Conservation (phyloP, 2,888 invertebrate species). For the Microdon myrmicae region DNA sequence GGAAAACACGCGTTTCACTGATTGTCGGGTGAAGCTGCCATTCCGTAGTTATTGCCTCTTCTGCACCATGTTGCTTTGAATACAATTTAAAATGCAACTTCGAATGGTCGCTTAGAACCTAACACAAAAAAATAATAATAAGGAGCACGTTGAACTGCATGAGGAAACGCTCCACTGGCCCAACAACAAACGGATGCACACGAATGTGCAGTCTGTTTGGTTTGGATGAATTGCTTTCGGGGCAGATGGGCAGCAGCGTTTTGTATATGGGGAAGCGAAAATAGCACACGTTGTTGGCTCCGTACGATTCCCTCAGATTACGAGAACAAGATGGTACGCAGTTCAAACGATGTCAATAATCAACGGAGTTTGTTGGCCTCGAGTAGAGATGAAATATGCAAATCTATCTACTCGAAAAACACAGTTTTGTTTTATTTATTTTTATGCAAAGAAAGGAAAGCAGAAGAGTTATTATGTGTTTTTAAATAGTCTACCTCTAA, state of each 20-base stretch:
- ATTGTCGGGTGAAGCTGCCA: slow-evolving; percentile 13
- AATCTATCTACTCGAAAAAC: too few species aligned
- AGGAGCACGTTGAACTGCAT: slow-evolving; percentile 2
- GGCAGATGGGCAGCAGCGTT: slow-evolving; percentile 18
- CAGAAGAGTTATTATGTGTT: too few species aligned
- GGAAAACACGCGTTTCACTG: slow-evolving; percentile 2
- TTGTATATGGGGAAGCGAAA: slow-evolving; percentile 5
- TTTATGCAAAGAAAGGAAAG: too few species aligned
- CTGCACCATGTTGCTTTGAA: slow-evolving; percentile 8
- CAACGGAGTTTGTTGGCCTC: slow-evolving; percentile 26
- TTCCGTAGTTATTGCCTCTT: neutral
- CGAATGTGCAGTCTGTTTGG: slow-evolving; percentile 27
- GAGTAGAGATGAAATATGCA: neutral
- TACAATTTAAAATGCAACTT: slow-evolving; percentile 11
- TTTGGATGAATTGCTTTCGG: slow-evolving; percentile 27
- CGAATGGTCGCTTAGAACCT: slow-evolving; percentile 11
- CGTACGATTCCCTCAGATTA: too few species aligned
- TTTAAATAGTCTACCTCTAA: too few species aligned
- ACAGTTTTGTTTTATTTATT: too few species aligned
- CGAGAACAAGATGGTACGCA: too few species aligned
- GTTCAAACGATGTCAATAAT: slow-evolving; percentile 13
- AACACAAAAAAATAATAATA: slow-evolving; percentile 8
- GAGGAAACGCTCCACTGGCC: slow-evolving; percentile 17
- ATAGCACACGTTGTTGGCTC: too few species aligned
- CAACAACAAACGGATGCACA: slow-evolving; percentile 28